These are phyloP conservation scores for Vultur gryphus DNA, from an alignment of 2,797 vertebrate genomes.

Conservation along the genomic window DNA sequence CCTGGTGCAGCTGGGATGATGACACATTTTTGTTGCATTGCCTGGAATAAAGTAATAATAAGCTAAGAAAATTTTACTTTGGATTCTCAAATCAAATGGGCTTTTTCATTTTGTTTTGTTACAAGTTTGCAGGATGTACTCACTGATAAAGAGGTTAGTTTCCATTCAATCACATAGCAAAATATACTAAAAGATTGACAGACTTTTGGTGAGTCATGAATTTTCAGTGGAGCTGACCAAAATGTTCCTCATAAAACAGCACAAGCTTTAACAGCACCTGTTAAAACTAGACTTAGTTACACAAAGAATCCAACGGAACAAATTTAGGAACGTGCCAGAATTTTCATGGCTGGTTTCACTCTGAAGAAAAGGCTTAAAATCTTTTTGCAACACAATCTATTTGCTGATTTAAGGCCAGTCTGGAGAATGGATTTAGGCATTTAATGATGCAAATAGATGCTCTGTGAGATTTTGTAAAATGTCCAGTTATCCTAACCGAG, in stretches of 20 bases:
- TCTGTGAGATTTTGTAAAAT: neutral
- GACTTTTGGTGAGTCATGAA: neutral
- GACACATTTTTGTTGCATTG: constrained; percentile 18
- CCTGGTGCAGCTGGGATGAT: neutral
- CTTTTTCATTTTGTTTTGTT: neutral
- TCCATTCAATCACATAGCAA: neutral
- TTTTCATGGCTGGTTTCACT: neutral
- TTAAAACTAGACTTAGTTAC: neutral
- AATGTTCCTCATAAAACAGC: neutral
- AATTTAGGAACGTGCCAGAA: neutral
- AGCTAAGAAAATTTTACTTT: neutral
- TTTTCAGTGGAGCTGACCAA: neutral
- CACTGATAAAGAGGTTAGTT: neutral
- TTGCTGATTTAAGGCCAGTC: neutral
- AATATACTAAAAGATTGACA: neutral
- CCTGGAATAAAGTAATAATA: constrained; percentile 20
- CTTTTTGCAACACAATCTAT: neutral
- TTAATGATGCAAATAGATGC: neutral
- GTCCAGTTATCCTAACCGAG: neutral
- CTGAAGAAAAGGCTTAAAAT: neutral
- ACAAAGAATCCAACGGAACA: neutral
- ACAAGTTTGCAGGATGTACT: neutral
- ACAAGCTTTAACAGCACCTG: neutral
- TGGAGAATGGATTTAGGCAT: neutral
- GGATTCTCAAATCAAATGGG: neutral